phyloP scores from a whole-genome alignment of 2,888 invertebrate species.

The Dorcus hopei region DNA sequence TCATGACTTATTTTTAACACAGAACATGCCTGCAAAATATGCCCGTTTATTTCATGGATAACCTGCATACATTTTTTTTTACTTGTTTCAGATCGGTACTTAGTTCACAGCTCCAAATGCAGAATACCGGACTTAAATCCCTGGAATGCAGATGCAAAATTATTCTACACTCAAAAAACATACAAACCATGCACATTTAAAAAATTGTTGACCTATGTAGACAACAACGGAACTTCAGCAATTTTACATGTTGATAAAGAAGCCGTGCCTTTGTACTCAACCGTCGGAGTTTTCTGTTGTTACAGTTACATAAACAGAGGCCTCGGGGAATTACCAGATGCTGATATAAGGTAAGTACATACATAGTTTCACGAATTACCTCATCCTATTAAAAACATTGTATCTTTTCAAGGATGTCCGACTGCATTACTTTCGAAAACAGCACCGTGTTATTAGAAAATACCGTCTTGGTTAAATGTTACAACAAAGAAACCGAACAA shows the following conservation, averaged over 20 bases:
- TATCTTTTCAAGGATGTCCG: constrained; percentile 44
- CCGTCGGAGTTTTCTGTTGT: constrained; percentile 29
- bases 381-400: not conserved
- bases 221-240: constrained; percentile 37
- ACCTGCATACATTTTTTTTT: not conserved
- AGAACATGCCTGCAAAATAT: too few species aligned
- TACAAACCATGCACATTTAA: constrained; percentile 53
- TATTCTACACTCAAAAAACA: constrained; percentile 53
- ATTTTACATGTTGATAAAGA: constrained; percentile 39
- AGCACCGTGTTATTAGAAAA: constrained; percentile 46
- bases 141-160: constrained; percentile 55
- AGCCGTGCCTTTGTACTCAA: constrained; percentile 10
- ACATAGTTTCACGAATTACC: constrained; percentile 4
- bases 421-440: constrained; percentile 51
- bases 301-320: constrained; percentile 32
- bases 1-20: too few species aligned
- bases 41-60: too few species aligned
- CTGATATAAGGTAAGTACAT: constrained; percentile 28
- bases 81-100: constrained; percentile 32
- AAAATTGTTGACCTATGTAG: constrained; percentile 42
- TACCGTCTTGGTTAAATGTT: constrained; percentile 54
- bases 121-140: constrained; percentile 61
- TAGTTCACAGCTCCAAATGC: constrained; percentile 61
- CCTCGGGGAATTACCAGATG: constrained; percentile 28
- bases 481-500: constrained; percentile 31